Conservation (phyloP, 2,888 invertebrate species). For the Chironomus riparius region DNA sequence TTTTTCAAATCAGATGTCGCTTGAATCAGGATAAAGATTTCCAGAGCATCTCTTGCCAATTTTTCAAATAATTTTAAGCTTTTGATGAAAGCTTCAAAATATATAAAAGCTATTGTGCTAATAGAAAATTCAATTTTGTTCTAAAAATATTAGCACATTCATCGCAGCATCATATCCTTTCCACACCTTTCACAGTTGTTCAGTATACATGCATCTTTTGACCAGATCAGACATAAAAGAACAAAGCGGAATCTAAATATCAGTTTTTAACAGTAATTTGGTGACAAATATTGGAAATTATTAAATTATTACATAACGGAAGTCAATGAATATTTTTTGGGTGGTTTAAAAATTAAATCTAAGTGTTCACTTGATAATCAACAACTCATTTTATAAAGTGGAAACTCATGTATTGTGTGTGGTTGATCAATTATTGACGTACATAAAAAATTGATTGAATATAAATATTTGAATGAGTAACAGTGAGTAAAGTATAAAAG, state of each 20-base stretch:
- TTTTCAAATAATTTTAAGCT: background rate
- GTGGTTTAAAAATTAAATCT: too few relatives aligned
- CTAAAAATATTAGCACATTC: background rate
- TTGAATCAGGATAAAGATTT: background rate
- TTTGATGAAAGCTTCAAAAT: background rate
- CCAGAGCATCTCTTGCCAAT: background rate
- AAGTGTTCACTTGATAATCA: too few relatives aligned
- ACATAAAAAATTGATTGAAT: background rate
- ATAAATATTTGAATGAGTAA: too few relatives aligned
- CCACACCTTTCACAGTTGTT: slow-evolving; percentile 3
- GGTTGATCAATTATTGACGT: background rate
- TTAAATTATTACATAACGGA: too few relatives aligned
- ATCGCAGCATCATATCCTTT: slow-evolving; percentile 4
- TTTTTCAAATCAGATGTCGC: background rate
- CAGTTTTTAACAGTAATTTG: background rate
- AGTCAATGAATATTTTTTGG: too few relatives aligned
- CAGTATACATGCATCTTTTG: slow-evolving; percentile 6
- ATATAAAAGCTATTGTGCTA: background rate
- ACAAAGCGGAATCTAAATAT: background rate
- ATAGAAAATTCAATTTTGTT: background rate
- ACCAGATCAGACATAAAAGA: background rate
- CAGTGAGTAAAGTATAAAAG: too few relatives aligned
- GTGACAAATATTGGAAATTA: too few relatives aligned
- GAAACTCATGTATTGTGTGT: too few relatives aligned
- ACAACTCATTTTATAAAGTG: too few relatives aligned